Evolutionary conservation across 2,113 vertebrate species (phyloP).

Genomic region (Paracanthobrama guichenoti): DNA sequence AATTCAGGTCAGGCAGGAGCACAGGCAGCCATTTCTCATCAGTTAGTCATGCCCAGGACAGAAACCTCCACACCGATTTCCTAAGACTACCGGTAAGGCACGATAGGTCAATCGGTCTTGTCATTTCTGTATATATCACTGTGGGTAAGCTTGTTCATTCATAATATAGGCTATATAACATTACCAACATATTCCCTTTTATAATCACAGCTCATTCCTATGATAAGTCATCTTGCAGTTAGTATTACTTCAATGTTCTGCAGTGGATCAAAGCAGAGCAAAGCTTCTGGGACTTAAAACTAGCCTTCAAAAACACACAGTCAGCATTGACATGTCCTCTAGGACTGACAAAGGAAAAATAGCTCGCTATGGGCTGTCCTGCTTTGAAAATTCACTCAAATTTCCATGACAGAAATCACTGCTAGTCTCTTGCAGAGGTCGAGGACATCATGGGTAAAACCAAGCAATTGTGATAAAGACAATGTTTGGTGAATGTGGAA

Average conservation of each 20-base stretch:
- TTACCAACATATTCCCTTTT: not conserved
- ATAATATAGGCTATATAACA: not conserved
- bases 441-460: not conserved
- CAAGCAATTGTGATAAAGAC: conserved; percentile 1
- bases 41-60: not conserved
- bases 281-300: conserved; percentile 4
- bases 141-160: not conserved
- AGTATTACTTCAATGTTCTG: conserved; percentile 1
- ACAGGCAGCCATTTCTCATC: conserved; percentile 3
- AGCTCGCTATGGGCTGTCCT: not conserved
- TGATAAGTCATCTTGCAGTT: not conserved
- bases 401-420: not conserved
- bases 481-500: conserved; percentile 25
- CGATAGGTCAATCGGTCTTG: not conserved
- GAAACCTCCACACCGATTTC: not conserved
- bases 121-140: conserved; percentile 3
- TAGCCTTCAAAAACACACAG: conserved; percentile 17
- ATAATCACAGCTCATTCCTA: not conserved
- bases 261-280: not conserved
- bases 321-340: not conserved
- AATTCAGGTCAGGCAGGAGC: conserved; percentile 65
- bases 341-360: not conserved
- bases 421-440: not conserved
- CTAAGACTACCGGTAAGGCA: not conserved
- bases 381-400: not conserved